Base-by-base conservation (phyloP, 2,888 invertebrate genomes). In the Chalcis sispes region DNA sequence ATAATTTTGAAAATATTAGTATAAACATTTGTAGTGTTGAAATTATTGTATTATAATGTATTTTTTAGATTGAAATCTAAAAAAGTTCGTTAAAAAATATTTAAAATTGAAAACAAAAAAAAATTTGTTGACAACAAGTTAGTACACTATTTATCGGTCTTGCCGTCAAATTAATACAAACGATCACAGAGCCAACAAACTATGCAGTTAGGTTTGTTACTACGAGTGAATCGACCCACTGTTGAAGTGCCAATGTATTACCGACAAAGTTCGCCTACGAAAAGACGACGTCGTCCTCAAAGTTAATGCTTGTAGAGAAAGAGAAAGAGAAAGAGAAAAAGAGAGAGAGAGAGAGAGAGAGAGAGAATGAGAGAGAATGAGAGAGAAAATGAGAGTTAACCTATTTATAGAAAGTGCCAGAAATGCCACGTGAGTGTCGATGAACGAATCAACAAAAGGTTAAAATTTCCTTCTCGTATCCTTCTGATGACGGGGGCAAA, bases 331-430 rank as follows among this genome's bases (percentile, higher is more conserved):
- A n/a, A n/a, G 40, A 7, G 59, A 20, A 40, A 3, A 42, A 36
- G 48, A 23, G 56, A 23, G 50, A 52, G 46, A 13, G 36, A 50
- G 42, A 65, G n/a, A n/a, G n/a, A 65, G 36, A n/a, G 25, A 27
- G 15, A 48, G 65, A 32, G 27, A 2, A 10, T 8, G 15, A 20
- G 18, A n/a, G n/a, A n/a, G 40, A 7, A 42, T 10, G 25, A 3
- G 27, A 36, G 48, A 23, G 56, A 23, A 36, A 52, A 32, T 4
- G 36, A 50, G 42, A 65, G n/a, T n/a, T 10, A 5, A 32, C 70
- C 73, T 73, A 77, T 77, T 77, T 73, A 66, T 54, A 4, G 32
- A 48, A 65, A 61, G 74, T 77, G 70, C 59, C 40, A n/a, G 70
- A 65, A 77, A 77, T 77, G 69, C 29, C 59, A n/a, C 40, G 50